Base-by-base conservation (phyloP, 2,113 vertebrate genomes). In the Cyprinodon brontotheroides region DNA sequence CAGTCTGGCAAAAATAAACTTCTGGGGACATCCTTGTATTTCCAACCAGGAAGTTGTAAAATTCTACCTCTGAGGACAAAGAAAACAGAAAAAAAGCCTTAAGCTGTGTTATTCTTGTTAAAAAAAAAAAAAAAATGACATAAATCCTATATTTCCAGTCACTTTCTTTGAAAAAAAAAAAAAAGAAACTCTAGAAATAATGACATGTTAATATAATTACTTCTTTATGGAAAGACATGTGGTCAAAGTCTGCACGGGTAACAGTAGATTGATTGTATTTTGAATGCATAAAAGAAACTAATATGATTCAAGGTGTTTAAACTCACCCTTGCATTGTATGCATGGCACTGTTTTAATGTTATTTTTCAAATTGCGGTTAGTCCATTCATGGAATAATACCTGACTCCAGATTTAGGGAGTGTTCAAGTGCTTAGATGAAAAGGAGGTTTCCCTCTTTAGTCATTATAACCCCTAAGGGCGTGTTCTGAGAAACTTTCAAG, bases 401-500 rank as follows among this genome's bases (percentile, higher is more conserved):
- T 69, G 59, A 36, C 43, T 47, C 43, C 67, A 66, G 47, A 50
- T 72, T 20, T 37, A 61, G 36, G 73, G 78, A 77, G 78, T 78
- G 17, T 73, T 68, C 48, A 66, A 9, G 38, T 41, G 64, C 41
- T 61, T n/a, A 60, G 15, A 74, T 66, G 68, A 75, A 66, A 79
- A 65, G 57, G 57, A 80, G 82, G 57, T 57, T 84, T 66, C 75
- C 81, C 80, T 82, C 68, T n/a, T 62, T 71, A 61, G 11, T 68
- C 50, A 4, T 65, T 70, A 77, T 77, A 39, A 41, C 11, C 89
- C 84, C 86, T 62, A 22, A 88, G 87, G 92, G 93, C 85, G 93
- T 93, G 93, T 83, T 90, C 57, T 92, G 89, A 91, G 88, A 92
- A 92, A 82, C 71, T 77, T 84, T 81, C 85, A 79, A 81, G 68